Conservation (phyloP, 2,797 vertebrate genomes). For the Synaphobranchus kaupii region DNA sequence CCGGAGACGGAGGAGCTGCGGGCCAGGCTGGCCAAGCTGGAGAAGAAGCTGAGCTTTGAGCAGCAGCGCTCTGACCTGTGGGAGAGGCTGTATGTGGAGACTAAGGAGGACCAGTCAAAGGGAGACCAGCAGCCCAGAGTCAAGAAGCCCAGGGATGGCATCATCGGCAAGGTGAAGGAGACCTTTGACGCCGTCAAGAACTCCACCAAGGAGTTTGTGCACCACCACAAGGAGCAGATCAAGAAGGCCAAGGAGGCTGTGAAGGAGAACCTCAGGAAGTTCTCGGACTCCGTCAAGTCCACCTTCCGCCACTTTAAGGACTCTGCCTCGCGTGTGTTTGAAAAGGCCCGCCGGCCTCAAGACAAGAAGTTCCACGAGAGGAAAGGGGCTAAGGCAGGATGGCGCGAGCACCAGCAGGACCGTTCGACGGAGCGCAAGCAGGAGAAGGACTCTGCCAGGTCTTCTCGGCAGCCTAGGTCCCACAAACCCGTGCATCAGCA, state of each 20-base stretch:
- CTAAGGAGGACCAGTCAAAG: conserved; percentile 80
- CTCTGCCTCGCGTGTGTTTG: conserved; percentile 82
- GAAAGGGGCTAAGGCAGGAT: conserved; percentile 55
- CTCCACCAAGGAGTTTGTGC: conserved; percentile 94
- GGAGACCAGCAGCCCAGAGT: conserved; percentile 72
- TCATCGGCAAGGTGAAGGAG: conserved; percentile 88
- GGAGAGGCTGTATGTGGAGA: conserved; percentile 91
- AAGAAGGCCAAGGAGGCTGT: conserved; percentile 96
- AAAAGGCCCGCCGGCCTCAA: conserved; percentile 74
- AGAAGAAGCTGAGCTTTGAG: conserved; percentile 88
- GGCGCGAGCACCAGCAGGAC: conserved; percentile 36
- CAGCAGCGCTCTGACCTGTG: conserved; percentile 95
- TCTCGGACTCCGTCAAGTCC: conserved; percentile 92
- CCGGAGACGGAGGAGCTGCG: conserved; percentile 74
- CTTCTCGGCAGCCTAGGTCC: conserved; percentile 60
- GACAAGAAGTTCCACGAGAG: conserved; percentile 62
- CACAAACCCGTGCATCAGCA: conserved; percentile 59
- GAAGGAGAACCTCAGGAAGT: conserved; percentile 93
- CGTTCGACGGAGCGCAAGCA: conserved; percentile 57
- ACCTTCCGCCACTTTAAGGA: conserved; percentile 93
- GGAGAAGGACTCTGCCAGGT: conserved; percentile 48
- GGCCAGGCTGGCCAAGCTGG: conserved; percentile 78
- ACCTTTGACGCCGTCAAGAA: conserved; percentile 96
- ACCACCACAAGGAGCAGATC: conserved; percentile 96
- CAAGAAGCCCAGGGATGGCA: conserved; percentile 76